These are phyloP conservation scores for Leucosticte australis DNA, from an alignment of 2,113 vertebrate genomes.

Conservation along the genomic window DNA sequence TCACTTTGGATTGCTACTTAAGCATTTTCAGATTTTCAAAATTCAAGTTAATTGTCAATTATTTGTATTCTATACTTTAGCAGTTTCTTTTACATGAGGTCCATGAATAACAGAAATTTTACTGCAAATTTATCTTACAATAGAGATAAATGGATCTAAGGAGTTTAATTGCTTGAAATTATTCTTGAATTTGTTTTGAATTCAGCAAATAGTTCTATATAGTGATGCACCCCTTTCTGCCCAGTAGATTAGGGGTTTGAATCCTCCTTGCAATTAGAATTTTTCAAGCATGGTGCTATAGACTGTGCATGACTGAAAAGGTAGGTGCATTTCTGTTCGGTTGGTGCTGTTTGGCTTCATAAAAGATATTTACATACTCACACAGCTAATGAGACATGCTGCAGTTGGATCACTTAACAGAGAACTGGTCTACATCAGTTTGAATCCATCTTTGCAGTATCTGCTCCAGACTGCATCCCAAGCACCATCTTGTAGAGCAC, in stretches of 20 bases:
- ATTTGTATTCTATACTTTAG: neutral
- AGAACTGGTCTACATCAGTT: neutral
- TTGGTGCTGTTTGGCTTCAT: neutral
- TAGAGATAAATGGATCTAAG: neutral
- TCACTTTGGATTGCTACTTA: neutral
- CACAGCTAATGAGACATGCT: neutral
- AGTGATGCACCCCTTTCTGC: neutral
- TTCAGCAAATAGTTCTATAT: neutral
- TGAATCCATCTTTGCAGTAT: neutral
- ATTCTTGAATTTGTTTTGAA: neutral
- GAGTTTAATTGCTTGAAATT: neutral
- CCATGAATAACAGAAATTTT: neutral
- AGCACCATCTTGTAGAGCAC: neutral
- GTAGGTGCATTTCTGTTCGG: neutral
- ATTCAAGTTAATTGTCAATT: neutral
- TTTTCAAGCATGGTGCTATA: neutral
- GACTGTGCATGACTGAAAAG: neutral
- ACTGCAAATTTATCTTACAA: neutral
- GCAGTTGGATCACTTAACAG: neutral
- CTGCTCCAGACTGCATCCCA: neutral
- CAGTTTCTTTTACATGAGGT: neutral
- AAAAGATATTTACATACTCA: neutral
- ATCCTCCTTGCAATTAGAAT: neutral
- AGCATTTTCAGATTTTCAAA: neutral
- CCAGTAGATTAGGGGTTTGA: neutral